Percentiles rank a stretch among this genome's conserved stretches.
Conservation (phyloP, 2,888 invertebrate species). For the Tubulanus polymorphus region DNA sequence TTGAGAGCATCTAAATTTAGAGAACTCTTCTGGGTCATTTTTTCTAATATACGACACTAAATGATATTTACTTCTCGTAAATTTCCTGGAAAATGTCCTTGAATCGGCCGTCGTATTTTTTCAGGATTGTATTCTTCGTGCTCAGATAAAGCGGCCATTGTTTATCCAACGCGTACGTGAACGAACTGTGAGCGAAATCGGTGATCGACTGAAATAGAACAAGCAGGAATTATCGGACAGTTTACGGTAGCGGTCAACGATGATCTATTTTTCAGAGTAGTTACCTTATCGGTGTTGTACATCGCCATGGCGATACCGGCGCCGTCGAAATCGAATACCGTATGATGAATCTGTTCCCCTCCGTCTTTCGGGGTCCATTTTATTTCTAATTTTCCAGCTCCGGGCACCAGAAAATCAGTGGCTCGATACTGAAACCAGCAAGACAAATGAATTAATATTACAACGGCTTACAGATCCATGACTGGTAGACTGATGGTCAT, state of each 20-base stretch:
- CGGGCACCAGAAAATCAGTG: conserved; percentile 92
- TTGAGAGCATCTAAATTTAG: no score
- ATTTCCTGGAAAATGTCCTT: conserved; percentile 96
- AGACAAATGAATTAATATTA: conserved; percentile 1
- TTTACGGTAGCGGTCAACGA: background rate
- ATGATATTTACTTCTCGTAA: conserved; percentile 63
- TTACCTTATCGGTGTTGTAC: conserved; percentile 86
- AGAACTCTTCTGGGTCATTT: no score
- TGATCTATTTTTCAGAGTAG: conserved; percentile 2
- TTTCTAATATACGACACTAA: no score
- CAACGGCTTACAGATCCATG: background rate
- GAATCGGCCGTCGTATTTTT: conserved; percentile 93
- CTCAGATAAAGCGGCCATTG: conserved; percentile 79
- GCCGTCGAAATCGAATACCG: conserved; percentile 77
- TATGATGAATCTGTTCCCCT: conserved; percentile 62
- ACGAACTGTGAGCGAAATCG: conserved; percentile 92
- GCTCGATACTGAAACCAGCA: conserved; percentile 59
- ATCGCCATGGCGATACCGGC: conserved; percentile 88
- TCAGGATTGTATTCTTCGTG: conserved; percentile 95
- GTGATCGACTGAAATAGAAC: conserved; percentile 57
- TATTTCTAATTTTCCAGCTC: conserved; percentile 81
- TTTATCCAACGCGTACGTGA: conserved; percentile 81
- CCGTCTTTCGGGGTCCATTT: conserved; percentile 69
- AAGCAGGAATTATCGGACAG: background rate
- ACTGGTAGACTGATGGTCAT: background rate